These are phyloP conservation scores for Parapsyche elsis DNA, from an alignment of 1,140 invertebrate species.

Conservation along the genomic window DNA sequence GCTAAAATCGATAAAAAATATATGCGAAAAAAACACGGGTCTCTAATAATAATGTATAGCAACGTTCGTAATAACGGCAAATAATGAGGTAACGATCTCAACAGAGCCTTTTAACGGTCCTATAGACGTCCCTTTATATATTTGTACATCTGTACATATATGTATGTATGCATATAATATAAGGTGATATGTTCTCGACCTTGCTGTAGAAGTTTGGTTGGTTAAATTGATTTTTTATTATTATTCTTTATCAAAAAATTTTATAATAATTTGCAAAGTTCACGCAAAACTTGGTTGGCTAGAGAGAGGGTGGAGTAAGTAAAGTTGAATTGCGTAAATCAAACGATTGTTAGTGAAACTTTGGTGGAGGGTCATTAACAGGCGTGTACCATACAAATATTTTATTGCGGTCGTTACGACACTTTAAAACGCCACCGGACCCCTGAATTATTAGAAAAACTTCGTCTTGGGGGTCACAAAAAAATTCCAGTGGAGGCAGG, in stretches of 20 bases:
- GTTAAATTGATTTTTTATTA: neutral
- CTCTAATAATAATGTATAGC: too few relatives aligned
- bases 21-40: too few relatives aligned
- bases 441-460: slow-evolving; percentile 53
- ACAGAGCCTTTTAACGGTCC: too few relatives aligned
- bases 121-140: too few relatives aligned
- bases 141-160: too few relatives aligned
- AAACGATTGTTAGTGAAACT: slow-evolving; percentile 50
- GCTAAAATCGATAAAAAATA: too few relatives aligned
- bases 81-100: too few relatives aligned
- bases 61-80: too few relatives aligned
- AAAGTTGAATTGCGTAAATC: slow-evolving; percentile 44
- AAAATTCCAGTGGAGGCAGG: neutral
- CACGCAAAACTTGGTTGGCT: neutral
- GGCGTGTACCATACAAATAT: slow-evolving; percentile 54
- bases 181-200: too few relatives aligned
- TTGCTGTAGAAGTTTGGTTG: too few relatives aligned
- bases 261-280: slow-evolving; percentile 23
- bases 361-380: slow-evolving; percentile 49
- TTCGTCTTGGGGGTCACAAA: slow-evolving; percentile 51
- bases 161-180: too few relatives aligned
- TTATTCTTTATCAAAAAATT: slow-evolving; percentile 8
- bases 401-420: slow-evolving; percentile 52
- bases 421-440: slow-evolving; percentile 53
- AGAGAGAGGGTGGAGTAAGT: neutral